A percentile compares a stretch with the other conserved stretches of the same genome.
These are phyloP conservation scores for Pollicipes pollicipes DNA, from an alignment of 1,140 invertebrate genomes.

Conservation along the genomic window DNA sequence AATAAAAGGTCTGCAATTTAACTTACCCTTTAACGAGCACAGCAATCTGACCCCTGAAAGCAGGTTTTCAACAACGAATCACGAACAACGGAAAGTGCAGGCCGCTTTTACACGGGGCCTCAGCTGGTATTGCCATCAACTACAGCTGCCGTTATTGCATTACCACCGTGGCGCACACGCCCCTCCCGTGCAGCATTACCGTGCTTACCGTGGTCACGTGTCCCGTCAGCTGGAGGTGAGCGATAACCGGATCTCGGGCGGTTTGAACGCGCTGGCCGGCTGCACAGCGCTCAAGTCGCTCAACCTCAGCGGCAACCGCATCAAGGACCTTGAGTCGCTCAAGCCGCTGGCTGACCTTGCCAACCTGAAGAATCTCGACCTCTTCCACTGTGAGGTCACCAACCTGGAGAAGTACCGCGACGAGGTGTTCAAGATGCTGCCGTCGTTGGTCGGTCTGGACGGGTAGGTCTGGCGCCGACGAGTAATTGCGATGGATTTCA, in stretches of 20 bases:
- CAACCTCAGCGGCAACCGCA: conserved; percentile 92
- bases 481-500: neutral
- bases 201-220: too few species aligned
- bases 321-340: conserved; percentile 80
- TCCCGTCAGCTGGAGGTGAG: conserved; percentile 51
- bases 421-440: conserved; percentile 79
- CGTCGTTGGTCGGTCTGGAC: conserved; percentile 77
- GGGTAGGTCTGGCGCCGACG: conserved; percentile 41
- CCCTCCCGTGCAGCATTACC: too few species aligned
- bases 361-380: conserved; percentile 69
- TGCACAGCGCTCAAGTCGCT: conserved; percentile 79
- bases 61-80: too few species aligned
- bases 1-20: too few species aligned
- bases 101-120: too few species aligned
- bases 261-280: conserved; percentile 64
- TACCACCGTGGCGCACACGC: too few species aligned
- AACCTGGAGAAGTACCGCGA: conserved; percentile 75
- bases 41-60: too few species aligned
- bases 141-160: too few species aligned
- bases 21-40: too few species aligned
- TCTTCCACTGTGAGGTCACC: conserved; percentile 93
- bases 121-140: too few species aligned
- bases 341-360: conserved; percentile 75
- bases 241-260: conserved; percentile 75
- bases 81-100: too few species aligned